Percentiles rank a stretch among this genome's conserved stretches.
Conservation (phyloP, 2,797 vertebrate species). For the Heteromormyrus szaboi region DNA sequence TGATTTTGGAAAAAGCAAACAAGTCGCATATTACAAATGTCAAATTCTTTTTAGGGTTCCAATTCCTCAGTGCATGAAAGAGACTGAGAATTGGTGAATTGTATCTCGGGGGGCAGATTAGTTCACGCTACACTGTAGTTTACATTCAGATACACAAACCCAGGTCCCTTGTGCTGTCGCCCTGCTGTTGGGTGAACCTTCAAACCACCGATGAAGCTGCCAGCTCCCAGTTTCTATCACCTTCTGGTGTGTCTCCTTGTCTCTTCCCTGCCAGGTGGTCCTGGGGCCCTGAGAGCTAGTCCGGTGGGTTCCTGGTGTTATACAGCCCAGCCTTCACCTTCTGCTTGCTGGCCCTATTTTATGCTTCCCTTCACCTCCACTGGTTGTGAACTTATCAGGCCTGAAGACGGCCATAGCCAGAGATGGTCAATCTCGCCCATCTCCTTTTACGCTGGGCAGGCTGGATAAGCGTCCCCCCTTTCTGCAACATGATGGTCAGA, state of each 20-base stretch:
- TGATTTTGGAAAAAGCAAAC: neutral
- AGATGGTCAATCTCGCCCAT: neutral
- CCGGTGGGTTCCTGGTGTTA: neutral
- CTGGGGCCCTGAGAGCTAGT: neutral
- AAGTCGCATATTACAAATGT: neutral
- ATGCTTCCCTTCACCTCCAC: neutral
- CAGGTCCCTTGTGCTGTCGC: neutral
- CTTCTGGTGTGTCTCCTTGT: neutral
- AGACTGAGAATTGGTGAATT: neutral
- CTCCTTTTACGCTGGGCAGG: neutral
- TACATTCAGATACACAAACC: neutral
- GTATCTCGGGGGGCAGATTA: neutral
- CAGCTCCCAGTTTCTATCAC: neutral
- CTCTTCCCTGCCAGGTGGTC: neutral
- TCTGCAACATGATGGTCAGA: neutral
- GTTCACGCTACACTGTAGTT: neutral
- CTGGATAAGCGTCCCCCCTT: neutral
- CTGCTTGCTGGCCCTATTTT: neutral
- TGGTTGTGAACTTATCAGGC: neutral
- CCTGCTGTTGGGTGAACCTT: neutral
- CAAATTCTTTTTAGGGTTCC: neutral
- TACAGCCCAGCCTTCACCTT: neutral
- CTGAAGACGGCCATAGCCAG: neutral
- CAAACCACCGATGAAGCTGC: neutral
- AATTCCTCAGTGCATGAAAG: neutral